phyloP scores from a whole-genome alignment of 2,888 invertebrate species.

The Thecocarcelia acutangulata region DNA sequence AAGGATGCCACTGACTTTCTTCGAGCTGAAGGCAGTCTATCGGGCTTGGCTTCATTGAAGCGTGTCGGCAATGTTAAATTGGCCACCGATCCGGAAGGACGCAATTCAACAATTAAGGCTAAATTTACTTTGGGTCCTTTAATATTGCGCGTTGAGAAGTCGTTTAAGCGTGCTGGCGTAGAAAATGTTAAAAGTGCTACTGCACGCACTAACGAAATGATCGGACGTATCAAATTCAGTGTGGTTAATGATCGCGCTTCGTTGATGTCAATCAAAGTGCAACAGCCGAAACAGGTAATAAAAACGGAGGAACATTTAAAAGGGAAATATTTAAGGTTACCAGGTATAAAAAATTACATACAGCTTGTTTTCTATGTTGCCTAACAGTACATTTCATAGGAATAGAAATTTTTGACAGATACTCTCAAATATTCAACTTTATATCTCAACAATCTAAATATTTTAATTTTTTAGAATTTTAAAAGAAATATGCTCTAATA shows the following conservation, averaged over 20 bases:
- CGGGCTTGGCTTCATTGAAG: conserved; percentile 89
- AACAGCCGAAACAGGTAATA: conserved; percentile 92
- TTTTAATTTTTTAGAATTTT: no score
- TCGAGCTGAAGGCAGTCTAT: conserved; percentile 88
- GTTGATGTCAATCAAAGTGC: conserved; percentile 90
- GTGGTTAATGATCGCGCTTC: conserved; percentile 91
- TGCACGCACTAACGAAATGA: conserved; percentile 93
- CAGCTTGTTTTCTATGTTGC: no score
- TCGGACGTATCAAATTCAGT: conserved; percentile 88
- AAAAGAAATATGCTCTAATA: no score
- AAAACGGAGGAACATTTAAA: neutral
- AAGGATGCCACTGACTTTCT: conserved; percentile 79
- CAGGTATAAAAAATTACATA: neutral
- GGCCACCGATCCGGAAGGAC: conserved; percentile 86
- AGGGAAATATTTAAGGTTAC: neutral
- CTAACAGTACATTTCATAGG: no score
- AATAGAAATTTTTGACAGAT: no score
- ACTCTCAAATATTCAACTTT: no score
- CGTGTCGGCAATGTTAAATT: conserved; percentile 91
- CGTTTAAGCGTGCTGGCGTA: conserved; percentile 88
- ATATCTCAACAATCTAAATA: no score
- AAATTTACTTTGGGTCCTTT: conserved; percentile 91
- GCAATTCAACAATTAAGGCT: conserved; percentile 91
- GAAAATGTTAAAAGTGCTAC: conserved; percentile 92
- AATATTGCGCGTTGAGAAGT: conserved; percentile 85